Evolutionary conservation across 1,140 invertebrate genomes (phyloP).

Genomic region (Drosophila obscura): DNA sequence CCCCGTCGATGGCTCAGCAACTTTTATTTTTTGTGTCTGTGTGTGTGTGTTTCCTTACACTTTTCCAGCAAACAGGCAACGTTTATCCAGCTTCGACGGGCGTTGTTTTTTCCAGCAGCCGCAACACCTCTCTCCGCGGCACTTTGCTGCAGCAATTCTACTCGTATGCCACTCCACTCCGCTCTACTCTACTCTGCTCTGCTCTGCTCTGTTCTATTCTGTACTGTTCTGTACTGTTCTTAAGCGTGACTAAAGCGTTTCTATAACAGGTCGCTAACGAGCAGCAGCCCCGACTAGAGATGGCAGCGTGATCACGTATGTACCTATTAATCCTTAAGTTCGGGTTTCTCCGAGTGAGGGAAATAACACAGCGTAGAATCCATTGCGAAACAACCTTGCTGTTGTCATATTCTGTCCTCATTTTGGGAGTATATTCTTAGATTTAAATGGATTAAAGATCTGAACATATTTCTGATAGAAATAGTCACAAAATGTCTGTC

Average conservation of each 20-base stretch:
- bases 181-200: constrained; percentile 13
- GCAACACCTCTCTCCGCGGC: constrained; percentile 9
- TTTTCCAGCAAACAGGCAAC: constrained; percentile 44
- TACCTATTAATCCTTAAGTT: neutral
- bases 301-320: constrained; percentile 5
- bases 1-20: constrained; percentile 67
- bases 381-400: too few species aligned
- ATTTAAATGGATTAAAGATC: too few species aligned
- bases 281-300: constrained; percentile 27
- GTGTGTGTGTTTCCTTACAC: constrained; percentile 17
- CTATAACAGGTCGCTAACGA: constrained; percentile 63
- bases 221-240: constrained; percentile 9
- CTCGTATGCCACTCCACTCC: neutral
- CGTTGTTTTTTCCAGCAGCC: constrained; percentile 44
- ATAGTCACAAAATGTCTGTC: too few species aligned
- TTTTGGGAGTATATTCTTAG: too few species aligned
- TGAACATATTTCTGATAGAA: neutral
- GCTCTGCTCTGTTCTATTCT: constrained; percentile 15
- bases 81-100: constrained; percentile 39
- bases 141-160: constrained; percentile 4
- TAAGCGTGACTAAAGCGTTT: constrained; percentile 75
- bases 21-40: constrained; percentile 28
- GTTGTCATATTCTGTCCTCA: too few species aligned
- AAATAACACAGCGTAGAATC: too few species aligned
- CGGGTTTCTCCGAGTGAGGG: too few species aligned